phyloP scores from a whole-genome alignment of 2,888 invertebrate species.

The Galeruca laticollis region DNA sequence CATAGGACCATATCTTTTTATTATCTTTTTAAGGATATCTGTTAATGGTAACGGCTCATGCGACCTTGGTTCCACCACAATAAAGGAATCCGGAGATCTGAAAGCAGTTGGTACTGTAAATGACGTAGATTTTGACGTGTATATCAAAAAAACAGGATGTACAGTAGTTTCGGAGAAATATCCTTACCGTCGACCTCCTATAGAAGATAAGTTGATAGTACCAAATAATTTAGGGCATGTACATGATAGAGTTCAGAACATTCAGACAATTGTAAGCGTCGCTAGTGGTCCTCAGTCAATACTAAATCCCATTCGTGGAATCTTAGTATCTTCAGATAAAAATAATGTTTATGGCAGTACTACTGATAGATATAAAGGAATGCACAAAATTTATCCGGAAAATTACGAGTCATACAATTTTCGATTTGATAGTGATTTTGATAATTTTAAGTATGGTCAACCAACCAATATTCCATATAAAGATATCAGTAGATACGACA shows the following conservation, averaged over 20 bases:
- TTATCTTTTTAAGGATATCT: slow-evolving; percentile 71
- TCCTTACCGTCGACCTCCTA: slow-evolving; percentile 34
- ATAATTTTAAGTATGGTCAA: not conserved
- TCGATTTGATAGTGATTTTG: not conserved
- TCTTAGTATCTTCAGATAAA: slow-evolving; percentile 50
- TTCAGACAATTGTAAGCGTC: slow-evolving; percentile 57
- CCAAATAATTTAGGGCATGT: slow-evolving; percentile 39
- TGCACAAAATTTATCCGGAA: not conserved
- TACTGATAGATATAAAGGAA: slow-evolving; percentile 9
- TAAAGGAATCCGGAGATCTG: slow-evolving; percentile 67
- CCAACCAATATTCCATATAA: slow-evolving; percentile 3
- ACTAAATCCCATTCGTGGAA: slow-evolving; percentile 56
- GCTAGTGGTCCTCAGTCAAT: slow-evolving; percentile 55
- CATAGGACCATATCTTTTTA: too few species aligned
- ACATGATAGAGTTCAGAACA: slow-evolving; percentile 45
- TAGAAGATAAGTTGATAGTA: slow-evolving; percentile 15
- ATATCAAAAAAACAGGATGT: slow-evolving; percentile 70
- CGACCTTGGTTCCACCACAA: slow-evolving; percentile 68
- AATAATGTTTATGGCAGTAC: slow-evolving; percentile 6
- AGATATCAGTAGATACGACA: slow-evolving; percentile 24
- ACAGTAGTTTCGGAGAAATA: slow-evolving; percentile 59
- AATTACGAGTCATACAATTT: not conserved
- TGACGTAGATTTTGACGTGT: slow-evolving; percentile 75
- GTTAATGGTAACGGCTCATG: slow-evolving; percentile 75
- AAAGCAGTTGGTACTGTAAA: slow-evolving; percentile 69